These are phyloP conservation scores for Sphaerophoria rueppellii DNA, from an alignment of 2,888 invertebrate species.

Conservation along the genomic window DNA sequence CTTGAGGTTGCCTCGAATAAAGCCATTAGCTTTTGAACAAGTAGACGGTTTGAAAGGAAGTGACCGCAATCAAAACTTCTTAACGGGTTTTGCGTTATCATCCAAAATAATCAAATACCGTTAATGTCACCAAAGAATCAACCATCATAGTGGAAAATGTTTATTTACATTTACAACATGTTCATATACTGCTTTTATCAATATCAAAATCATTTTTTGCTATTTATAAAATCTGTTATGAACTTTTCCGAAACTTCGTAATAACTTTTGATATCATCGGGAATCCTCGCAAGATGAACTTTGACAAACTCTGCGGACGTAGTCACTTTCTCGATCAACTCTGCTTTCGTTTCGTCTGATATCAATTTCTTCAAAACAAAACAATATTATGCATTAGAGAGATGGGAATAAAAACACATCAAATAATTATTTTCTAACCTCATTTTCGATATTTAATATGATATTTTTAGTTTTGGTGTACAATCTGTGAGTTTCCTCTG, in stretches of 20 bases:
- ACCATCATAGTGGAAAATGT: too few species aligned
- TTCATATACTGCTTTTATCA: background rate
- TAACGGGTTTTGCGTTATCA: too few species aligned
- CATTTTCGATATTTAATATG: constrained; percentile 7
- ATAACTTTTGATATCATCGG: constrained; percentile 33
- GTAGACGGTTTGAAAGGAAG: too few species aligned
- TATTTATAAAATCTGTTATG: constrained; percentile 44
- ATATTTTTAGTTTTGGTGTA: constrained; percentile 6
- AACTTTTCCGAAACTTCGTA: constrained; percentile 47
- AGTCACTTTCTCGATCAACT: constrained; percentile 18
- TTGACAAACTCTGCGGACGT: constrained; percentile 29
- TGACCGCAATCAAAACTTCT: too few species aligned
- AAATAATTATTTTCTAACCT: constrained; percentile 34
- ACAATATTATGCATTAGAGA: background rate
- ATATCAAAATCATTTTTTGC: constrained; percentile 1
- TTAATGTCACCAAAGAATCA: too few species aligned
- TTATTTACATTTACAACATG: background rate
- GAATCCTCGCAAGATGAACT: constrained; percentile 27
- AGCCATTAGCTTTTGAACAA: too few species aligned
- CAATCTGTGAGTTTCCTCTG: constrained; percentile 40
- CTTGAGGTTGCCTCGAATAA: too few species aligned
- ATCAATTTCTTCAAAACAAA: constrained; percentile 27
- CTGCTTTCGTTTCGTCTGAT: background rate
- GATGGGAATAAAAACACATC: background rate
- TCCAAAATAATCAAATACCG: too few species aligned